A percentile compares a stretch with the other conserved stretches of the same genome.
Conservation (phyloP, 92 coral and sea anemone genomes). For the Umimayanthus chanpuru region DNA sequence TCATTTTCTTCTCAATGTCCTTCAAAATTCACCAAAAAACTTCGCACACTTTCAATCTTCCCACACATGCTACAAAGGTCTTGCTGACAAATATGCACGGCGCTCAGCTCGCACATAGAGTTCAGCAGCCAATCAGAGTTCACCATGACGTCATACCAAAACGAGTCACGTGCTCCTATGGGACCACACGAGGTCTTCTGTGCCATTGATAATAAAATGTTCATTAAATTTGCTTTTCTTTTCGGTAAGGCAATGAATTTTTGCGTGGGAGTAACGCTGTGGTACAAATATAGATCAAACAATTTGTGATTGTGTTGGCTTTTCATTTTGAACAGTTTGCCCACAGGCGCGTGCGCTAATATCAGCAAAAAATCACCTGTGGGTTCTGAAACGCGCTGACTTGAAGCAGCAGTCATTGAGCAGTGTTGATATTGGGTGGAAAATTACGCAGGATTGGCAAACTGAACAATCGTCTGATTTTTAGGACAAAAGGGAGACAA, state of each 20-base stretch:
- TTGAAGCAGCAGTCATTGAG: too few species aligned
- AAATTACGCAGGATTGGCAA: background rate
- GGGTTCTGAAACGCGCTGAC: slow-evolving; percentile 3
- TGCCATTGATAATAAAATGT: slow-evolving; percentile 6
- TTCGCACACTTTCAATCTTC: slow-evolving; percentile 49
- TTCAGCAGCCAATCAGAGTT: slow-evolving; percentile 75
- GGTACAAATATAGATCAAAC: slow-evolving; percentile 41
- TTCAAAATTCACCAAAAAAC: slow-evolving; percentile 41
- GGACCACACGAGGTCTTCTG: slow-evolving; percentile 73
- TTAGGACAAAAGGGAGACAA: background rate
- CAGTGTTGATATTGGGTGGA: background rate
- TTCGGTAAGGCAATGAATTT: slow-evolving; percentile 16
- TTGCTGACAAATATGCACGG: slow-evolving; percentile 73
- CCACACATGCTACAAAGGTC: slow-evolving; percentile 47
- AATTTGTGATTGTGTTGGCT: slow-evolving; percentile 27
- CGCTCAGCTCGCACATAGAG: slow-evolving; percentile 60
- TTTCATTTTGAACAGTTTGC: slow-evolving; percentile 22
- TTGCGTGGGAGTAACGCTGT: slow-evolving; percentile 30
- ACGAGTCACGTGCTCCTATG: slow-evolving; percentile 70
- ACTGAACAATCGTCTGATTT: slow-evolving; percentile 9
- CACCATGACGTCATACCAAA: slow-evolving; percentile 78
- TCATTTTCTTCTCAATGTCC: slow-evolving; percentile 49
- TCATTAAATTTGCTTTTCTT: slow-evolving; percentile 29
- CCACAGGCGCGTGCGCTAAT: slow-evolving; percentile 23
- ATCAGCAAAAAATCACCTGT: slow-evolving; percentile 18